A percentile compares a stretch with the other conserved stretches of the same genome.
Conservation (phyloP, 2,888 invertebrate species). For the Eubasilissa splendida region DNA sequence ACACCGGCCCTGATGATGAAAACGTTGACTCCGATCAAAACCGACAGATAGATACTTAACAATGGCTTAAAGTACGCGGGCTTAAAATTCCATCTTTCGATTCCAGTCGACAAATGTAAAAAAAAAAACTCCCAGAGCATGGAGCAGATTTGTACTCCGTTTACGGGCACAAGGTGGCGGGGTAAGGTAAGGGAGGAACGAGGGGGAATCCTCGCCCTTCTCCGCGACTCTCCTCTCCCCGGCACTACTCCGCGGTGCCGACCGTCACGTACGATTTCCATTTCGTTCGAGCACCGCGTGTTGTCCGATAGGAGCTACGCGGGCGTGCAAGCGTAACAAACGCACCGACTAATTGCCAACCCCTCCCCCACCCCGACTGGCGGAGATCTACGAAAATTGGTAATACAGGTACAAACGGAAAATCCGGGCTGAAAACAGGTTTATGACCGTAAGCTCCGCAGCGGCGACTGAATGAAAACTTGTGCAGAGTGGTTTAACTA, state of each 20-base stretch:
- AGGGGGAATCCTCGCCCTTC: no score
- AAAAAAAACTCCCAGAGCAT: no score
- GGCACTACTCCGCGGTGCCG: not conserved
- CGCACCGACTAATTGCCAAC: slow-evolving; percentile 27
- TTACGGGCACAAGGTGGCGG: no score
- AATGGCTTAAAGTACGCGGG: no score
- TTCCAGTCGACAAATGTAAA: no score
- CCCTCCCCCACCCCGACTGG: not conserved
- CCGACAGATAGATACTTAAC: no score
- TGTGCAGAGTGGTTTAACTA: not conserved
- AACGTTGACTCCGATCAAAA: no score
- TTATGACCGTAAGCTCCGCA: not conserved
- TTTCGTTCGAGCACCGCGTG: slow-evolving; percentile 28
- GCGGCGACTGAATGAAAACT: slow-evolving; percentile 30
- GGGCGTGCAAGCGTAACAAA: not conserved
- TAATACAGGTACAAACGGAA: not conserved
- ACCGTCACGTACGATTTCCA: slow-evolving; percentile 27
- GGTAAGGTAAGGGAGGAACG: no score
- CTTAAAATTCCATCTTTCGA: no score
- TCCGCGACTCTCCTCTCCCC: not conserved
- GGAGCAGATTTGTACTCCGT: no score
- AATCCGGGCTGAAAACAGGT: slow-evolving; percentile 20
- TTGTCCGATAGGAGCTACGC: not conserved
- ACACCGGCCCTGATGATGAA: no score
- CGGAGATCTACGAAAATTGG: not conserved